phyloP scores from a whole-genome alignment of 2,113 vertebrate genomes.

The Riparia riparia region DNA sequence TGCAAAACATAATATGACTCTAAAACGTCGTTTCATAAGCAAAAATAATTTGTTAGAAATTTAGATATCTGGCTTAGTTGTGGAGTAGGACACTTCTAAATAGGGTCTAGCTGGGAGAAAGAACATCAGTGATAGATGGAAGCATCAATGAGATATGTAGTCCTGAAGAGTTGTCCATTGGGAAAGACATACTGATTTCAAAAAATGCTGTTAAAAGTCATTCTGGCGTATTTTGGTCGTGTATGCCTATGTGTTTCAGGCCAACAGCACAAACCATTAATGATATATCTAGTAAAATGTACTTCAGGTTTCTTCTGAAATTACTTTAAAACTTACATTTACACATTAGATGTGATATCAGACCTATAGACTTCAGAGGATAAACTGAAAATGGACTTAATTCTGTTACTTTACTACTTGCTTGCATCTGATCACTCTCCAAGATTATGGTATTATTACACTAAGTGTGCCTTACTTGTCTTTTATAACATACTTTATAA shows the following conservation, averaged over 20 bases:
- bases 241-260: not conserved
- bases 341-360: not conserved
- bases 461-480: not conserved
- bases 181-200: not conserved
- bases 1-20: not conserved
- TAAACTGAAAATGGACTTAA: not conserved
- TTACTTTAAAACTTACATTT: not conserved
- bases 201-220: not conserved
- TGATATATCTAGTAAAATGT: not conserved
- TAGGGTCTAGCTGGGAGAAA: not conserved
- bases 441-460: not conserved
- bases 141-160: not conserved
- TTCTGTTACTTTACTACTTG: not conserved
- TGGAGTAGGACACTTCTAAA: not conserved
- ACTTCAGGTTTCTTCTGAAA: not conserved
- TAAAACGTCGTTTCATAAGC: not conserved
- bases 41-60: not conserved
- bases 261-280: not conserved
- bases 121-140: not conserved
- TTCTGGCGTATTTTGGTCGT: not conserved
- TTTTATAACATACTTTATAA: not conserved
- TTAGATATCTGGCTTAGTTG: not conserved
- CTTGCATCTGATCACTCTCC: not conserved
- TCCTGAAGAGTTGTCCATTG: not conserved
- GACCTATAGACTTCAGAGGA: not conserved